These are phyloP conservation scores for Drosophila suzukii DNA, from an alignment of 1,140 invertebrate genomes.

Conservation along the genomic window DNA sequence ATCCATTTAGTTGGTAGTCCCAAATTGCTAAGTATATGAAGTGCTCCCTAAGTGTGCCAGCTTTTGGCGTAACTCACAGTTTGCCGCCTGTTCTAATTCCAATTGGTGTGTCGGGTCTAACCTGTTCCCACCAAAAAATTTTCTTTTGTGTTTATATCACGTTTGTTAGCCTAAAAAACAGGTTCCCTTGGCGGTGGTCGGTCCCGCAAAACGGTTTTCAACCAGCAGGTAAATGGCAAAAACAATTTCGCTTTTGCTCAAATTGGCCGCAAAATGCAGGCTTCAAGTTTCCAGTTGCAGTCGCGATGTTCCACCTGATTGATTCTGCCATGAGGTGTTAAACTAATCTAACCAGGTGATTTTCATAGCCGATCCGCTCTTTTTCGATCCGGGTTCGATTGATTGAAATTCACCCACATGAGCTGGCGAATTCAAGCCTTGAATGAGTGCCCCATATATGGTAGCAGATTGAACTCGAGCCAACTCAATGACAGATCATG, in stretches of 20 bases:
- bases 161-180: constrained; percentile 68
- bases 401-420: constrained; percentile 41
- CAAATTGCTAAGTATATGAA: constrained; percentile 45
- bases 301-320: constrained; percentile 59
- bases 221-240: constrained; percentile 47
- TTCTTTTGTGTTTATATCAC: constrained; percentile 78
- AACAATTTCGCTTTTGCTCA: constrained; percentile 69
- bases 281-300: constrained; percentile 26
- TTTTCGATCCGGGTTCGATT: constrained; percentile 21
- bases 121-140: constrained; percentile 68
- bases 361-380: constrained; percentile 19
- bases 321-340: constrained; percentile 30
- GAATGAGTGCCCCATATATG: constrained; percentile 41
- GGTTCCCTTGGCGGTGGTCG: constrained; percentile 46
- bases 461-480: constrained; percentile 2
- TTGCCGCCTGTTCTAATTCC: constrained; percentile 72
- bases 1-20: constrained; percentile 34
- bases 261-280: constrained; percentile 52
- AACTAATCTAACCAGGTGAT: constrained; percentile 20
- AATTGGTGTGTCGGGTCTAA: constrained; percentile 53
- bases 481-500: constrained; percentile 29
- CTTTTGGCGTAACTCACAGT: constrained; percentile 61
- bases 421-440: constrained; percentile 23
- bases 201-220: constrained; percentile 24
- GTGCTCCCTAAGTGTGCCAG: constrained; percentile 65